Conservation (phyloP, 2,888 invertebrate genomes). For the Nowickia ferox region DNA sequence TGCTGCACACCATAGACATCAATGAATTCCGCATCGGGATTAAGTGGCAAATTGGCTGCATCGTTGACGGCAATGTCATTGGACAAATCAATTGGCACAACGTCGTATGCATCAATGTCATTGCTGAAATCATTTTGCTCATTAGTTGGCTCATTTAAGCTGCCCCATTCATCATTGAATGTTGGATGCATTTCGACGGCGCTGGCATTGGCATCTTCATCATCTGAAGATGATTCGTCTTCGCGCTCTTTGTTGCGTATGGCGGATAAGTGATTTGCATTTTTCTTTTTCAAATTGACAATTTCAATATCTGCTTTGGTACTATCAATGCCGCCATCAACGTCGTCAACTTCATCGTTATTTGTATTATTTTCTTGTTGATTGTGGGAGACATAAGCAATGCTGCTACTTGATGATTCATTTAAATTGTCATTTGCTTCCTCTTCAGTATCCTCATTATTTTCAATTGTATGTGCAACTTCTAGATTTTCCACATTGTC, state of each 20-base stretch:
- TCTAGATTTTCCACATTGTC: conserved; percentile 63
- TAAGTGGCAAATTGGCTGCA: conserved; percentile 77
- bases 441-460: conserved; percentile 78
- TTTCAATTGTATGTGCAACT: conserved; percentile 73
- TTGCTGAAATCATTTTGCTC: conserved; percentile 78
- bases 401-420: conserved; percentile 73
- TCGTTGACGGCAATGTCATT: conserved; percentile 83
- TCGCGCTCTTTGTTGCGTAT: conserved; percentile 76
- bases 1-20: conserved; percentile 71
- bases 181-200: conserved; percentile 76
- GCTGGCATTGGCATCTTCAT: conserved; percentile 74
- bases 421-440: conserved; percentile 77
- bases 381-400: conserved; percentile 11
- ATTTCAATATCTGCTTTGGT: conserved; percentile 42
- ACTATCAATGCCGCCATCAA: conserved; percentile 23
- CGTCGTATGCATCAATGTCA: conserved; percentile 79
- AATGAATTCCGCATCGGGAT: conserved; percentile 83
- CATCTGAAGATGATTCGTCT: conserved; percentile 78
- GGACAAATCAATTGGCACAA: conserved; percentile 81
- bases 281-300: conserved; percentile 60
- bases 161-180: conserved; percentile 80
- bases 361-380: conserved; percentile 41
- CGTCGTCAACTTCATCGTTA: conserved; percentile 11
- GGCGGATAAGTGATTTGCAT: conserved; percentile 66
- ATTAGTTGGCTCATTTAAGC: conserved; percentile 74